Evolutionary conservation across 2,113 vertebrate genomes (phyloP).

Genomic region (Leptosomus discolor): DNA sequence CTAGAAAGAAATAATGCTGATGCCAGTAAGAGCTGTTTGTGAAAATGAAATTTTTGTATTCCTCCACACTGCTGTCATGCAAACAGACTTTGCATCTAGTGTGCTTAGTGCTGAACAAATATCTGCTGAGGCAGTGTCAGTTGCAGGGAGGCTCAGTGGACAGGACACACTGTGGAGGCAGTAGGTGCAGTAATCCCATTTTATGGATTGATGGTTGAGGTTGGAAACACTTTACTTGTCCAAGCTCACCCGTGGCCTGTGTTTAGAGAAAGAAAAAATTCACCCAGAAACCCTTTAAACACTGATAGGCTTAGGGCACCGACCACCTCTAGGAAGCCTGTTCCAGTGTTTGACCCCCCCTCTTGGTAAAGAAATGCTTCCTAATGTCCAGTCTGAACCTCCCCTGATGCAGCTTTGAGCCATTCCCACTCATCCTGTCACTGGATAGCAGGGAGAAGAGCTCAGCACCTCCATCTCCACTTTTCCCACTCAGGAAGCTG

Average conservation of each 20-base stretch:
- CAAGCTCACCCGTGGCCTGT: accelerated
- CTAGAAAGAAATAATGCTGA: neutral
- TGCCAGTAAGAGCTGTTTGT: neutral
- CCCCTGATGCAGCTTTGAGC: neutral
- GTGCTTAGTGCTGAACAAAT: neutral
- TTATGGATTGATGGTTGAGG: neutral
- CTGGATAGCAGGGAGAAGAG: neutral
- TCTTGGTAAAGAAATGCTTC: neutral
- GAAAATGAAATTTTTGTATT: neutral
- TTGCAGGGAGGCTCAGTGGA: neutral
- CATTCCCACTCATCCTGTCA: accelerated
- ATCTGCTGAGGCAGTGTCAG: neutral
- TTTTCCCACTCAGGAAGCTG: too few relatives aligned
- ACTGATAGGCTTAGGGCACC: too few relatives aligned
- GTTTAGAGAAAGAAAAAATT: neutral
- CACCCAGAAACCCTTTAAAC: neutral
- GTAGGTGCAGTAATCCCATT: neutral
- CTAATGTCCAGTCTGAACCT: neutral
- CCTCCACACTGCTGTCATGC: neutral
- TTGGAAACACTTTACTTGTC: neutral
- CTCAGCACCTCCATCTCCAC: neutral
- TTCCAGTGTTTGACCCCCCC: too few relatives aligned
- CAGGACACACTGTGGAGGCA: neutral
- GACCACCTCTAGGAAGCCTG: too few relatives aligned
- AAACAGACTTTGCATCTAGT: neutral